Evolutionary conservation across 2,888 invertebrate genomes (phyloP), one percentile per base, ranked within the genome.

Genomic region (Itoplectis maculator): DNA sequence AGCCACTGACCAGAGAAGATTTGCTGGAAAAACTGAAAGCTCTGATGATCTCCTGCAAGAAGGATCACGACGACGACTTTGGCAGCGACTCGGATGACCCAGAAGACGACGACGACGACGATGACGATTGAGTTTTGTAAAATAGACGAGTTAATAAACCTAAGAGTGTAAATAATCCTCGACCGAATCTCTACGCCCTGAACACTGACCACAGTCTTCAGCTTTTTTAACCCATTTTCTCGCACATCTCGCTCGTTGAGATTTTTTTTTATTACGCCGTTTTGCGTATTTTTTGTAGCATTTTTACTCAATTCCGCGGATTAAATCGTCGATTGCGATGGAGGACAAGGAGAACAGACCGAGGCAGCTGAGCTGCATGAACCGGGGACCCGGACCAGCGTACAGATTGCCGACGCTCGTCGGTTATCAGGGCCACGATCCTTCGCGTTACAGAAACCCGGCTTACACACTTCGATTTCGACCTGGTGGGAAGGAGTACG

Each of bases 381-480:
- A 74, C 8, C 82, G 73, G 75, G 86, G 96, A 65, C 96, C 96
- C 70, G 96, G 96, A 1, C 96, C 96, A 37, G 94, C 94, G 70
- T 96, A 96, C 91, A 88, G 91, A 91, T 93, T 96, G 81, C 95
- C 95, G 13, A 92, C 95, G 0, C 94, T 95, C 29, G 94, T 95
- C 47, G 96, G 96, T 2, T 95, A 93, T 91, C 90, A 93, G 11
- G 88, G 91, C 18, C 96, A 96, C 92, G 96, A 96, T 93, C 94
- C 94, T 20, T 95, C 95, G 8, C 94, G 94, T 13, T 93, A 93
- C 89, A 94, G 95, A 85, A 94, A 94, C 91, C 96, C 96, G 5
- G 95, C 95, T 90, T 96, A 94, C 91, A 95, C 95, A 65, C 94
- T 96, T 91, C 94, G 94, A 61, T 91, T 91, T 15, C 93, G 93